A percentile compares a stretch with the other conserved stretches of the same genome.
These are phyloP conservation scores for Epinephelus malabaricus DNA, from an alignment of 2,797 vertebrate genomes.

Conservation along the genomic window DNA sequence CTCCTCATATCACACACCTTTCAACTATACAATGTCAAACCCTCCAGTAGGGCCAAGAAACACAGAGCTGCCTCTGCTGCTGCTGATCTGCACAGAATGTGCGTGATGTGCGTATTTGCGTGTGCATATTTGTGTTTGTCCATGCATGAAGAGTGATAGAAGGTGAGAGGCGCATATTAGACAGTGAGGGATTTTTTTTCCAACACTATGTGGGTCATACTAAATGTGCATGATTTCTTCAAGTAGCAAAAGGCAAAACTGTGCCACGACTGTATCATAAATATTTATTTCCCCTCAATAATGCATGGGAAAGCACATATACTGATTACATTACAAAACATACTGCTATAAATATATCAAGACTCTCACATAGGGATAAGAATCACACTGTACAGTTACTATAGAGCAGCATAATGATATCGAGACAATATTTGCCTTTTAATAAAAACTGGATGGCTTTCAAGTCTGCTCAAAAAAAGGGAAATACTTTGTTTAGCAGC, in stretches of 20 bases:
- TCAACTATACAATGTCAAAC: slow-evolving; percentile 73
- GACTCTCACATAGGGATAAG: not conserved
- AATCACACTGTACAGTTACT: slow-evolving; percentile 2
- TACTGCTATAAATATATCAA: slow-evolving; percentile 34
- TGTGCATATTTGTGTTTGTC: slow-evolving; percentile 15
- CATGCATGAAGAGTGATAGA: slow-evolving; percentile 23
- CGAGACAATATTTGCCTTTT: not conserved
- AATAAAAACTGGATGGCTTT: not conserved
- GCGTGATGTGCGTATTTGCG: not conserved
- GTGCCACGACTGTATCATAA: slow-evolving; percentile 53
- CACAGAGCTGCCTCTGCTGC: slow-evolving; percentile 30
- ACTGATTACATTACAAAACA: slow-evolving; percentile 62
- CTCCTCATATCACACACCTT: slow-evolving; percentile 71
- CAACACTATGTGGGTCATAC: slow-evolving; percentile 36
- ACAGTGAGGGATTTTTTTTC: not conserved
- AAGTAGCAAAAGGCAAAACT: slow-evolving; percentile 56
- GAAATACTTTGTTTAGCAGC: not conserved
- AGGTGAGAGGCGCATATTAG: slow-evolving; percentile 25
- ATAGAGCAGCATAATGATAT: not conserved
- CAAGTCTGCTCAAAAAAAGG: not conserved
- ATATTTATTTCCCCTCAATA: slow-evolving; percentile 65
- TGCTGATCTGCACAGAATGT: slow-evolving; percentile 35
- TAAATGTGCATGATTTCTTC: slow-evolving; percentile 41
- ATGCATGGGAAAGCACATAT: slow-evolving; percentile 57
- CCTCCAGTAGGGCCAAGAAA: slow-evolving; percentile 27